phyloP scores from a whole-genome alignment of 2,888 invertebrate species.

The Tetragnatha montana region DNA sequence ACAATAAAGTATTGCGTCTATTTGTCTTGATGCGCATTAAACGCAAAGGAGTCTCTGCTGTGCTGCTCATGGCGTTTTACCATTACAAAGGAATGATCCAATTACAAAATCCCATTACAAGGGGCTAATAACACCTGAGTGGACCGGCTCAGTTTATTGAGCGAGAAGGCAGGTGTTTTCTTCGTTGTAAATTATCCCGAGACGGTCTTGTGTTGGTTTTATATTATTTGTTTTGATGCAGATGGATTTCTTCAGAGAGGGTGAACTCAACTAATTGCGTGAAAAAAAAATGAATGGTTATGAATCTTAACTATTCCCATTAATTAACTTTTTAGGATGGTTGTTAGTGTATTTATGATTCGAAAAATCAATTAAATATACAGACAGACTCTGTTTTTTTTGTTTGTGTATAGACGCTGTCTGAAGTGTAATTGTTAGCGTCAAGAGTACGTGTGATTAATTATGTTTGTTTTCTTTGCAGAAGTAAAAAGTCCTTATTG shows the following conservation, averaged over 20 bases:
- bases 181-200: conserved; percentile 9
- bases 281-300: no score
- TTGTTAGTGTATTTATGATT: no score
- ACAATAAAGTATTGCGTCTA: conserved; percentile 58
- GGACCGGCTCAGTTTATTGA: conserved; percentile 6
- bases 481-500: no score
- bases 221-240: not conserved
- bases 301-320: no score
- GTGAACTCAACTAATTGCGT: no score
- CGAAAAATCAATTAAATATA: no score
- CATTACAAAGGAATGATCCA: conserved; percentile 60
- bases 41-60: conserved; percentile 3
- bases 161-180: conserved; percentile 33
- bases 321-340: no score
- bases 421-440: no score
- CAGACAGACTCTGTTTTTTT: no score
- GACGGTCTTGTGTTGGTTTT: not conserved
- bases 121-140: conserved; percentile 36
- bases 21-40: conserved; percentile 52
- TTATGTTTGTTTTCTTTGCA: no score
- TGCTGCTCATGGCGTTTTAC: conserved; percentile 53
- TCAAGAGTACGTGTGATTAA: no score
- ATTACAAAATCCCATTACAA: conserved; percentile 45
- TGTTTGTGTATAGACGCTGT: no score
- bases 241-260: not conserved